Percentiles rank a stretch among this genome's conserved stretches.
Evolutionary conservation across 2,113 vertebrate genomes (phyloP).

Genomic region (Syngnathus scovelli): DNA sequence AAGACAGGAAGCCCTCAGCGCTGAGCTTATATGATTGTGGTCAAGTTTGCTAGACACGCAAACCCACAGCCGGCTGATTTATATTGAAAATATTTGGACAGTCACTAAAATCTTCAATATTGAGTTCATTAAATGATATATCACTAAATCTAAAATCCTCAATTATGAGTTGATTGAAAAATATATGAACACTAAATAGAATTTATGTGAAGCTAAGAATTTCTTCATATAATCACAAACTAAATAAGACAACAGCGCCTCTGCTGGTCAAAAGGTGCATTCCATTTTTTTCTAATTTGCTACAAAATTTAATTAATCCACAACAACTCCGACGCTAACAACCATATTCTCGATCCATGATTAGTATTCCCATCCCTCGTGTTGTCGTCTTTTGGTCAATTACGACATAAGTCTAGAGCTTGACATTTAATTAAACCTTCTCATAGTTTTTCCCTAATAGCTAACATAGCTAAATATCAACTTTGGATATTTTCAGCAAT

Average conservation of each 20-base stretch:
- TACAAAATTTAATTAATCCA: not conserved
- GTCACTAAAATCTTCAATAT: no score
- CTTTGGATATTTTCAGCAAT: not conserved
- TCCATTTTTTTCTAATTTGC: not conserved
- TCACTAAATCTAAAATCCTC: no score
- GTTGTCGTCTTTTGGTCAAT: not conserved
- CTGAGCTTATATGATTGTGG: no score
- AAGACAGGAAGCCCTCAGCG: no score
- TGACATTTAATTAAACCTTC: not conserved
- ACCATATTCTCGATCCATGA: not conserved
- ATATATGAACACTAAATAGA: no score
- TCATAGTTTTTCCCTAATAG: not conserved
- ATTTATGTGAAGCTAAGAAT: no score
- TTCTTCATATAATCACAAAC: not conserved
- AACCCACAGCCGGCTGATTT: no score
- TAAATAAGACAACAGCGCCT: not conserved
- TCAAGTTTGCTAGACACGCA: no score
- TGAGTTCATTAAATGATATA: no score
- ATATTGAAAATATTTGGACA: no score
- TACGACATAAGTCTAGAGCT: not conserved
- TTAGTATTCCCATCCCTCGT: not conserved
- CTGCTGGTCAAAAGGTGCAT: not conserved
- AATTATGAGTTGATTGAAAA: no score
- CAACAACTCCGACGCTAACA: not conserved
- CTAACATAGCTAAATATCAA: constrained; percentile 1